These are phyloP conservation scores for Battus philenor DNA, from an alignment of 1,140 invertebrate genomes.

Conservation along the genomic window DNA sequence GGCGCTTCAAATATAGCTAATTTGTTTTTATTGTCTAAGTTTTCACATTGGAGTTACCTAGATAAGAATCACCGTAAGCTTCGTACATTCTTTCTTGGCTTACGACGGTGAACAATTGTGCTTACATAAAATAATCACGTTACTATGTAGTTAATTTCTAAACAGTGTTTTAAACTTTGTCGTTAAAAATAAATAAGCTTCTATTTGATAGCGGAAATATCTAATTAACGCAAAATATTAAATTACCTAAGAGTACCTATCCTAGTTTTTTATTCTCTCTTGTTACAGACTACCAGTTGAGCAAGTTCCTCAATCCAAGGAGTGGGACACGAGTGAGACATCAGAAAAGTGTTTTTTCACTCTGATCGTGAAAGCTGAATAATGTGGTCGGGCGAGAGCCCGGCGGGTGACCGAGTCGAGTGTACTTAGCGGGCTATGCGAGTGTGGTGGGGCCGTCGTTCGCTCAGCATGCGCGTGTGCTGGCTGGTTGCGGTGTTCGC, in stretches of 20 bases:
- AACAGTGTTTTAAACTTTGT: too few species aligned
- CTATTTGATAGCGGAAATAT: neutral
- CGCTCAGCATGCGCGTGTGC: conserved; percentile 56
- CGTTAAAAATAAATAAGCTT: too few species aligned
- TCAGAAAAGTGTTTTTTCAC: neutral
- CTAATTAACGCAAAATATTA: too few species aligned
- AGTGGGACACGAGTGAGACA: neutral
- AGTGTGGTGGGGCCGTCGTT: conserved; percentile 47
- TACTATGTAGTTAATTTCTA: too few species aligned
- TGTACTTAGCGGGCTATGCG: conserved; percentile 59
- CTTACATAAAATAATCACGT: too few species aligned
- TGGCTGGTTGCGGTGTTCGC: conserved; percentile 57
- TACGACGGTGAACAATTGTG: too few species aligned
- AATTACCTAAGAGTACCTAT: too few species aligned
- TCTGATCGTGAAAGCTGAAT: conserved; percentile 34
- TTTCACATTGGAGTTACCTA: conserved; percentile 42
- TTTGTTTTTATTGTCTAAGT: conserved; percentile 68
- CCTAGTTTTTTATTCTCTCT: too few species aligned
- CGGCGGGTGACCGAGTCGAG: conserved; percentile 38
- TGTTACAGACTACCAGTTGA: neutral
- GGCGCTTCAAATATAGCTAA: conserved; percentile 48
- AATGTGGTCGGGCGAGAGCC: conserved; percentile 66
- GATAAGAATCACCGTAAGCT: neutral
- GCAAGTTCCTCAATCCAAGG: neutral
- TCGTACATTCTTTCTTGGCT: neutral